Conservation (phyloP, 2,888 invertebrate genomes). For the Agrenia bidenticulata region DNA sequence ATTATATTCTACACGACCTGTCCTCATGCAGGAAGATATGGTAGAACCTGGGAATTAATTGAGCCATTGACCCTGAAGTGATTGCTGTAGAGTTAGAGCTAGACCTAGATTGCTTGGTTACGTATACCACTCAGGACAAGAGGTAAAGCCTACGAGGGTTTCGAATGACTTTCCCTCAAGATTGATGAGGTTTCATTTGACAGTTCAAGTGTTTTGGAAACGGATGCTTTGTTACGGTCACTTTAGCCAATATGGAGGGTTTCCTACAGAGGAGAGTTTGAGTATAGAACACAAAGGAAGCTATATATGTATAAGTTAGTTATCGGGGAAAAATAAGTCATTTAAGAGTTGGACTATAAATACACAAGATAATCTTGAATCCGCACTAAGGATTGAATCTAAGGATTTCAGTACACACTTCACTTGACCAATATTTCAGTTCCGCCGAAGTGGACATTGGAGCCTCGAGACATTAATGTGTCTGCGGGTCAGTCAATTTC, state of each 20-base stretch:
- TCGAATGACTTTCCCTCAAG: constrained; percentile 8
- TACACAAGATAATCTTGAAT: no score
- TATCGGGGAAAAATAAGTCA: no score
- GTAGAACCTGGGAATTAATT: no score
- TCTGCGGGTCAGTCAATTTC: constrained; percentile 80
- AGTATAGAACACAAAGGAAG: no score
- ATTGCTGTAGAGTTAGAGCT: not conserved
- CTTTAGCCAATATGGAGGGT: constrained; percentile 7
- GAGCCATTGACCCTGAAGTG: constrained; percentile 3
- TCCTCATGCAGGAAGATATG: no score
- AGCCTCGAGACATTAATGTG: constrained; percentile 78
- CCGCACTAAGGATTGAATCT: no score
- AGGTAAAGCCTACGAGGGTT: not conserved
- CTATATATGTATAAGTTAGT: no score
- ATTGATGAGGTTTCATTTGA: constrained; percentile 17
- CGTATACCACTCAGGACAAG: not conserved
- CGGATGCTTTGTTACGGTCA: constrained; percentile 21
- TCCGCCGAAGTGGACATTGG: constrained; percentile 85
- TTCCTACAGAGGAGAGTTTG: no score
- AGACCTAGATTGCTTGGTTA: no score
- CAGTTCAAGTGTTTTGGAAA: constrained; percentile 25
- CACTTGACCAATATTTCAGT: constrained; percentile 61
- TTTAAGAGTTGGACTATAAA: no score
- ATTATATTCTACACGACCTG: no score
- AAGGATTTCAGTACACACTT: not conserved